These are phyloP conservation scores for Nibea albiflora DNA, from an alignment of 2,113 vertebrate genomes.

Conservation along the genomic window DNA sequence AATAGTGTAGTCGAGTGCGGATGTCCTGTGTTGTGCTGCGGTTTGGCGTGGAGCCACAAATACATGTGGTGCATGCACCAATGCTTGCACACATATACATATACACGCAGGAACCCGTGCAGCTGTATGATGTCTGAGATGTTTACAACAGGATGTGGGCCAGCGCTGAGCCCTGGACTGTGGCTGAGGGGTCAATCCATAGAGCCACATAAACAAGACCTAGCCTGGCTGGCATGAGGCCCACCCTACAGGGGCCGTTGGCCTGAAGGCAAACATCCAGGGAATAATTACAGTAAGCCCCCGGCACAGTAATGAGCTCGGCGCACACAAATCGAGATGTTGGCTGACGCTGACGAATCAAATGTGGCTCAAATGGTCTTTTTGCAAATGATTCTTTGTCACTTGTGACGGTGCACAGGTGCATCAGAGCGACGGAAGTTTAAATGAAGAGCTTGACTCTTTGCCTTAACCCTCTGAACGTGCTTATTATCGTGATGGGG, in stretches of 20 bases:
- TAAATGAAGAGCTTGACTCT: neutral
- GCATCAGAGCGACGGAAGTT: neutral
- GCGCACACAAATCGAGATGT: constrained; percentile 44
- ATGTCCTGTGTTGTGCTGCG: constrained; percentile 50
- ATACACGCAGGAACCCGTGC: constrained; percentile 61
- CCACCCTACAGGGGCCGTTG: constrained; percentile 64
- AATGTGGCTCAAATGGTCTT: constrained; percentile 26
- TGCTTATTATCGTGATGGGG: neutral
- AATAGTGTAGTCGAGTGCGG: constrained; percentile 13
- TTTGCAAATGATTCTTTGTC: constrained; percentile 7
- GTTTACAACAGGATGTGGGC: constrained; percentile 76
- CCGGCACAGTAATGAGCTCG: constrained; percentile 63
- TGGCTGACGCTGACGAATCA: constrained; percentile 53
- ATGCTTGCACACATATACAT: constrained; percentile 36
- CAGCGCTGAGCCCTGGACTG: constrained; percentile 45
- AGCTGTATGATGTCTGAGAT: constrained; percentile 75
- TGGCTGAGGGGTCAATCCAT: constrained; percentile 63
- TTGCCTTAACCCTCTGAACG: neutral
- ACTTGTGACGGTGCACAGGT: neutral
- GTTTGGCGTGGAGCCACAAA: constrained; percentile 39
- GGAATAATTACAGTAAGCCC: constrained; percentile 70
- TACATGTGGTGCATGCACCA: constrained; percentile 29
- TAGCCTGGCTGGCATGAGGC: constrained; percentile 72
- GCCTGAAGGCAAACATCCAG: constrained; percentile 65
- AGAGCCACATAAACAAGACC: constrained; percentile 64